Base-by-base conservation (phyloP, 1,140 invertebrate genomes). In the Popillia japonica region DNA sequence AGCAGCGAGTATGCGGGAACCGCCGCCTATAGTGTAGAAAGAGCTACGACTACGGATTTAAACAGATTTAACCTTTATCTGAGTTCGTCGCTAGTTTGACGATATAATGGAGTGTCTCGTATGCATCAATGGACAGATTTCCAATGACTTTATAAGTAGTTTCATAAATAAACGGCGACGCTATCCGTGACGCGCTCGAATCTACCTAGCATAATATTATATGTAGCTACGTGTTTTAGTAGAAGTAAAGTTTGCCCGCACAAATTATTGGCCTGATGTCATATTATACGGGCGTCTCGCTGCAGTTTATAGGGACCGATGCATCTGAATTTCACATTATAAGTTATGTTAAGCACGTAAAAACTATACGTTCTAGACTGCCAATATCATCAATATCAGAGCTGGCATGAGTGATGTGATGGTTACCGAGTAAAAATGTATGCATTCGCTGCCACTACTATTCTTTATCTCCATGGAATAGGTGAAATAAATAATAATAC, bases 61-160 rank as follows among this genome's bases (percentile, higher is more conserved):
- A 68, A 27, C 20, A 68, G 61, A 68, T 68, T 68, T 68, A 68
- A 11, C 22, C 61, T 34, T 68, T 68, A 68, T 68, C 61, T 68
- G 22, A 68, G 22, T 68, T 68, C 61, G 61, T 27, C 61, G 14
- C 48, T 55, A n/a, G 48, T 55, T 55, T 55, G 61, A 68, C 61
- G 61, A 68, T 68, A 68, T 27, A 68, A 27, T 27, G 20, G 27
- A 27, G 27, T 23, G 20, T 23, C 22, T 68, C 22, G 27, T 27
- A 34, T 68, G 22, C 61, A 68, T 68, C 61, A 34, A 68, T 68
- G 61, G 61, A 68, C 61, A 68, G 61, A 68, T 68, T 68, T 68
- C 61, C 61, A 34, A 68, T 68, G 61, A 68, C 61, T 68, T 68
- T 68, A 23, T 68, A 68, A 68, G 61, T 68, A 68, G 61, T 68